A percentile compares a stretch with the other conserved stretches of the same genome.
These are phyloP conservation scores for Sminthurides bifidus DNA, from an alignment of 1,140 invertebrate genomes.

Conservation along the genomic window DNA sequence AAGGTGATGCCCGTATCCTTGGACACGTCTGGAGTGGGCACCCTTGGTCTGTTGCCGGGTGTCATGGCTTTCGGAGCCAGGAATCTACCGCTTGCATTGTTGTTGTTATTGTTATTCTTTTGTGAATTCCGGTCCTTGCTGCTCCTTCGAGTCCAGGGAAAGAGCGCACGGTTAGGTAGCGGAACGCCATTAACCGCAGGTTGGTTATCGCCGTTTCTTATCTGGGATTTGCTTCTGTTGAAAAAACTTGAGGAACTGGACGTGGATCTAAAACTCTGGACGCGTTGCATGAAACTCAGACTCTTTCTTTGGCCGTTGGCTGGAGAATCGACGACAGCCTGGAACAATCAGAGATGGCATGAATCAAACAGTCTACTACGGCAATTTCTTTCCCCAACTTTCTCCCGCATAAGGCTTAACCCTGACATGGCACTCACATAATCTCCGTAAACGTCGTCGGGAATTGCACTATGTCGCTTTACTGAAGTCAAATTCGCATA, in stretches of 20 bases:
- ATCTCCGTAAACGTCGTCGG: constrained; percentile 66
- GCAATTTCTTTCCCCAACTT: not conserved
- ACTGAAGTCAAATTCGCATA: constrained; percentile 54
- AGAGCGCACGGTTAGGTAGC: constrained; percentile 51
- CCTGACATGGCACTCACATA: constrained; percentile 48
- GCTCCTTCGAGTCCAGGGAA: constrained; percentile 34
- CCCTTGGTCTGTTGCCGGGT: constrained; percentile 49
- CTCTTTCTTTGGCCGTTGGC: not conserved
- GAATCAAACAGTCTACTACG: not conserved
- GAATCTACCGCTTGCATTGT: not conserved
- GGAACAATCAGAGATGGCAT: not conserved
- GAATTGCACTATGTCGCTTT: constrained; percentile 42
- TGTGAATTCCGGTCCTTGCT: too few species aligned
- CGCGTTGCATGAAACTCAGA: constrained; percentile 38
- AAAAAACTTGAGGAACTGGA: constrained; percentile 68
- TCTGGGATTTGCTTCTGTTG: constrained; percentile 53
- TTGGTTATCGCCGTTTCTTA: constrained; percentile 48
- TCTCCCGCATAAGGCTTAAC: not conserved
- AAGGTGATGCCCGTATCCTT: too few species aligned
- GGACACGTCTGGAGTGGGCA: constrained; percentile 72
- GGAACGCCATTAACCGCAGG: not conserved
- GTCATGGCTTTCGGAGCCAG: not conserved
- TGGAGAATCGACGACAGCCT: not conserved
- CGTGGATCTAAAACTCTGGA: constrained; percentile 67
- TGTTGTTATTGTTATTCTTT: too few species aligned